Evolutionary conservation across 2,113 vertebrate species (phyloP).

Genomic region (Serilophus lunatus): DNA sequence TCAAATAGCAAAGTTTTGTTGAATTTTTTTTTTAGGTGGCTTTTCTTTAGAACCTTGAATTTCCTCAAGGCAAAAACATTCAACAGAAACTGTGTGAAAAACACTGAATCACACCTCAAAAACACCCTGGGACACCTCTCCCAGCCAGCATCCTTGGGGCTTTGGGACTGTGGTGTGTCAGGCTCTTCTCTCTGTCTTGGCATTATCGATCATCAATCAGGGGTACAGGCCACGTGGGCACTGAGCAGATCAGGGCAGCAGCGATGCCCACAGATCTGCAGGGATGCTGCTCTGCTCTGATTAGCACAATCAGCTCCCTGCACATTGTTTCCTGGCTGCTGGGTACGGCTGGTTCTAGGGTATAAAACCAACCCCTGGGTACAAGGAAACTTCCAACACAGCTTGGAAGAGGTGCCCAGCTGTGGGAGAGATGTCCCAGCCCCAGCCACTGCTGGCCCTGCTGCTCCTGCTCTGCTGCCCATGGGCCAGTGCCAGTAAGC

Average conservation of each 20-base stretch:
- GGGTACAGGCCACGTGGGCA: not conserved
- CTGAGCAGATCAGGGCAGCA: not conserved
- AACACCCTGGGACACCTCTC: not conserved
- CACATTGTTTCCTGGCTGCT: constrained; percentile 5
- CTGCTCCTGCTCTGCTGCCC: not conserved
- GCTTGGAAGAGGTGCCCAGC: accelerated
- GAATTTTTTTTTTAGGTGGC: not conserved
- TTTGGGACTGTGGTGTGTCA: not conserved
- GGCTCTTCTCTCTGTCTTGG: not conserved
- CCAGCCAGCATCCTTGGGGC: not conserved
- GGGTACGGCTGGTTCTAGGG: not conserved
- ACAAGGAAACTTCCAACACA: accelerated
- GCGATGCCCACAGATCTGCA: not conserved
- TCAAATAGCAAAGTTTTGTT: not conserved
- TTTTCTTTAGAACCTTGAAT: not conserved
- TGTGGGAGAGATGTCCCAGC: not conserved
- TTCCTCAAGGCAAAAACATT: not conserved
- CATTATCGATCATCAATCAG: not conserved
- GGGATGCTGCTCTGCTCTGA: not conserved
- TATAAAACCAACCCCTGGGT: constrained; percentile 8
- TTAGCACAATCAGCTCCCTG: not conserved
- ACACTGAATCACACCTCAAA: not conserved
- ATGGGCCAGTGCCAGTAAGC: not conserved
- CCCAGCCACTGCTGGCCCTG: not conserved
- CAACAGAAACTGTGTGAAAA: not conserved